Evolutionary conservation across 2,888 invertebrate species (phyloP).

Genomic region (Xylota sylvarum): DNA sequence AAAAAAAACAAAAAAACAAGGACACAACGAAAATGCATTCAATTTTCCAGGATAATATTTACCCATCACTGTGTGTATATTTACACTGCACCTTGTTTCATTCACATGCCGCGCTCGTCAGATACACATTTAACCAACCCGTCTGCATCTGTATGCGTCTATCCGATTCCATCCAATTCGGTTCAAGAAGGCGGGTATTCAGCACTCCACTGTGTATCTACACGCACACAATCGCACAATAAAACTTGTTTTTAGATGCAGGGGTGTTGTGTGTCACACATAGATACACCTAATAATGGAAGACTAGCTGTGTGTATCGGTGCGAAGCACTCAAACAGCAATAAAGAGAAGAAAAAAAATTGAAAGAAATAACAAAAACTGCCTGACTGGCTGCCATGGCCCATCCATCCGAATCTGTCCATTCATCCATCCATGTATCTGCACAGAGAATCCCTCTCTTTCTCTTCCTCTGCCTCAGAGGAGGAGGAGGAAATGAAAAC

Average conservation of each 20-base stretch:
- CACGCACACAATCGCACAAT: slow-evolving; percentile 18
- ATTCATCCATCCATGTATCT: slow-evolving; percentile 68
- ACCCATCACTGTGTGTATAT: slow-evolving; percentile 66
- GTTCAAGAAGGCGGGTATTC: slow-evolving; percentile 73
- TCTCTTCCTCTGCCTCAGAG: slow-evolving; percentile 45
- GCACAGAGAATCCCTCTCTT: slow-evolving; percentile 54
- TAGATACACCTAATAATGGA: slow-evolving; percentile 45
- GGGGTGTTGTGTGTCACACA: slow-evolving; percentile 53
- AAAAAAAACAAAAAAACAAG: slow-evolving; percentile 8
- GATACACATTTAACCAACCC: neutral
- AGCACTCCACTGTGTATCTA: slow-evolving; percentile 26
- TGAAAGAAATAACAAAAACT: slow-evolving; percentile 64
- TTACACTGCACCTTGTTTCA: slow-evolving; percentile 74
- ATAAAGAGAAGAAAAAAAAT: slow-evolving; percentile 22
- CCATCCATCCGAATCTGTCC: slow-evolving; percentile 67
- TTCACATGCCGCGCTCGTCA: slow-evolving; percentile 34
- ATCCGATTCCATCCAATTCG: slow-evolving; percentile 70
- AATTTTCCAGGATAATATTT: slow-evolving; percentile 75
- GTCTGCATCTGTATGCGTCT: slow-evolving; percentile 23
- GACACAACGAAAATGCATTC: slow-evolving; percentile 58
- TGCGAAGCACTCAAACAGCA: slow-evolving; percentile 33
- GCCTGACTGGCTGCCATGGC: slow-evolving; percentile 74
- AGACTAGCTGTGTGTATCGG: slow-evolving; percentile 4
- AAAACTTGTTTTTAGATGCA: slow-evolving; percentile 33
- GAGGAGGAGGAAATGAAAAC: slow-evolving; percentile 77